phyloP scores from a whole-genome alignment of 2,888 invertebrate genomes.

The Endotricha flammealis region DNA sequence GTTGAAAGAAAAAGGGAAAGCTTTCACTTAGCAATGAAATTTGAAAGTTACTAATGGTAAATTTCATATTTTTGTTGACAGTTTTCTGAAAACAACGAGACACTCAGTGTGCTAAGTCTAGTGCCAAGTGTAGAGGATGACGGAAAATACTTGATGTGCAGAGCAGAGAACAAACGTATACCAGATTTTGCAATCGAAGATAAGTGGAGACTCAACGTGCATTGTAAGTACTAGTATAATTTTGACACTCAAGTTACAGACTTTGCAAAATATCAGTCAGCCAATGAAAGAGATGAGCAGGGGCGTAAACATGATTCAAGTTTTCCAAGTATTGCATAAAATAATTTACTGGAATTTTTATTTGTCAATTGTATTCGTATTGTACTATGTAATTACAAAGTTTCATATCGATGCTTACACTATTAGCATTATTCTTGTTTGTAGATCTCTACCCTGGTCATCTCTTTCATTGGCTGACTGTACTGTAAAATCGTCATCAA shows the following conservation, averaged over 20 bases:
- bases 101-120: slow-evolving; percentile 89
- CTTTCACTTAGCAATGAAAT: slow-evolving; percentile 14
- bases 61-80: slow-evolving; percentile 43
- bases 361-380: too few relatives aligned
- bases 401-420: too few relatives aligned
- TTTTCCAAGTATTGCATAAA: too few relatives aligned
- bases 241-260: background rate
- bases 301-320: too few relatives aligned
- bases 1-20: too few relatives aligned
- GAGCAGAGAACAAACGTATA: slow-evolving; percentile 88
- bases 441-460: too few relatives aligned
- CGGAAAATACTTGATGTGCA: slow-evolving; percentile 92
- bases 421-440: too few relatives aligned
- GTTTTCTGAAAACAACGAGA: slow-evolving; percentile 91
- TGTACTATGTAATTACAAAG: too few relatives aligned
- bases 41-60: background rate
- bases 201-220: slow-evolving; percentile 87
- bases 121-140: slow-evolving; percentile 92
- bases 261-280: background rate
- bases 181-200: slow-evolving; percentile 87
- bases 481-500: too few relatives aligned
- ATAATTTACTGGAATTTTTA: too few relatives aligned
- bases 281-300: too few relatives aligned
- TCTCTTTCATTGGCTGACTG: too few relatives aligned
- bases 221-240: slow-evolving; percentile 83